These are phyloP conservation scores for Cataglyphis hispanica DNA, from an alignment of 1,140 invertebrate species.

Conservation along the genomic window DNA sequence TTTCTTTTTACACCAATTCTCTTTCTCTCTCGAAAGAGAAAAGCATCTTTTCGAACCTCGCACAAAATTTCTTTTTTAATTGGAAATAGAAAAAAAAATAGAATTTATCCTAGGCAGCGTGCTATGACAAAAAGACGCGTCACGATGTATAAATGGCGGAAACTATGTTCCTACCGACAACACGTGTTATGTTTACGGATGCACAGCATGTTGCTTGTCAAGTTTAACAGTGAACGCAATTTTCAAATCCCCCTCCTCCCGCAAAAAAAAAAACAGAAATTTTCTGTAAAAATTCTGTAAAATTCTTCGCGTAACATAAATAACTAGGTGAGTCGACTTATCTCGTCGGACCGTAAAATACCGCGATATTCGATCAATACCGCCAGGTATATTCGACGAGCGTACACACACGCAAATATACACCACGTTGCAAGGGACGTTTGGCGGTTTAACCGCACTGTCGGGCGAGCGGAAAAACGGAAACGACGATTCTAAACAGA, in stretches of 20 bases:
- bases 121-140: not conserved
- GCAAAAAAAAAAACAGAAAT: not conserved
- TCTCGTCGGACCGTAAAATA: slow-evolving; percentile 64
- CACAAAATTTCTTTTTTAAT: not conserved
- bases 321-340: slow-evolving; percentile 47
- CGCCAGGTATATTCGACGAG: slow-evolving; percentile 69
- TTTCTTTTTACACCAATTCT: not conserved
- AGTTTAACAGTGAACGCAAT: not conserved
- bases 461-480: slow-evolving; percentile 66
- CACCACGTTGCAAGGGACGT: slow-evolving; percentile 55
- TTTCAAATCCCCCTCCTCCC: too few relatives aligned
- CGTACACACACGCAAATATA: slow-evolving; percentile 59
- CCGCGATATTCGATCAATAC: slow-evolving; percentile 75
- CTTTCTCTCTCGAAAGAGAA: not conserved
- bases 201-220: not conserved
- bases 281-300: not conserved
- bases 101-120: too few relatives aligned
- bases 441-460: slow-evolving; percentile 49
- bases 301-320: not conserved
- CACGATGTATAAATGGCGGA: slow-evolving; percentile 12
- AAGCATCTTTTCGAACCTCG: not conserved
- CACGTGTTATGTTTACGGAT: not conserved
- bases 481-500: slow-evolving; percentile 58
- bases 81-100: not conserved
- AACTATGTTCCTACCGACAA: not conserved